Base-by-base conservation (phyloP, 2,113 vertebrate species). In the Uria lomvia region DNA sequence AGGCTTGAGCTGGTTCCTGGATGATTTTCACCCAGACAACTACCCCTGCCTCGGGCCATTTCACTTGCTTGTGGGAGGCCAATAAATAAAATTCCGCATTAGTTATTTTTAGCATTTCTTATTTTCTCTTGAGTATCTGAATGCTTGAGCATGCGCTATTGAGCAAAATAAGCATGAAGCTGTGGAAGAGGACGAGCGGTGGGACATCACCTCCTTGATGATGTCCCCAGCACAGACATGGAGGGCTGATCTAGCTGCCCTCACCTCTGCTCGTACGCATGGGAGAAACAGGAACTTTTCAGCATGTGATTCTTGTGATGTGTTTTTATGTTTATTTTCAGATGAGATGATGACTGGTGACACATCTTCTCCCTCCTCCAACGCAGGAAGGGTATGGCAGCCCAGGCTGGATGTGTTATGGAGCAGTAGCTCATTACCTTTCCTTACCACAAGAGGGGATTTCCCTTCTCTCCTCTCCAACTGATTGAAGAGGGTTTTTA, bases 401-500 rank as follows among this genome's bases (percentile, higher is more conserved):
- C 30, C 58, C 19, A n/a, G 29, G 34, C 22, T 95, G 62, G 32
- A 70, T 62, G 12, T 60, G 29, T 23, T 60, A n/a, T 12, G 45
- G 43, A 78, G 36, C 16, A 45, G 59, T 15, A 90, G 34, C 66
- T 95, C 18, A 4, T 74, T 66, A 84, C 87, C 49, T 75, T 68
- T 76, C 85, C 45, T 86, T 82, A 76, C 77, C 81, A 83, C 60
- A 90, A 92, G 86, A 86, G 78, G 81, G 85, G 90, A 92, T 95
- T 95, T 95, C 91, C 88, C 85, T 90, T 85, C 77, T 42, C 50
- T 74, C 60, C 43, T 93, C 66, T 91, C 73, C 56, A 95, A 53
- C 23, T 27, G 66, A 75, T 34, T 92, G 84, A 96, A 82, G 92
- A 94, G 36, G 29, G 4, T 53, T 92, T 87, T 92, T 66, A 86